Evolutionary conservation across 2,113 vertebrate genomes (phyloP).

Genomic region (Tetraodon nigroviridis): DNA sequence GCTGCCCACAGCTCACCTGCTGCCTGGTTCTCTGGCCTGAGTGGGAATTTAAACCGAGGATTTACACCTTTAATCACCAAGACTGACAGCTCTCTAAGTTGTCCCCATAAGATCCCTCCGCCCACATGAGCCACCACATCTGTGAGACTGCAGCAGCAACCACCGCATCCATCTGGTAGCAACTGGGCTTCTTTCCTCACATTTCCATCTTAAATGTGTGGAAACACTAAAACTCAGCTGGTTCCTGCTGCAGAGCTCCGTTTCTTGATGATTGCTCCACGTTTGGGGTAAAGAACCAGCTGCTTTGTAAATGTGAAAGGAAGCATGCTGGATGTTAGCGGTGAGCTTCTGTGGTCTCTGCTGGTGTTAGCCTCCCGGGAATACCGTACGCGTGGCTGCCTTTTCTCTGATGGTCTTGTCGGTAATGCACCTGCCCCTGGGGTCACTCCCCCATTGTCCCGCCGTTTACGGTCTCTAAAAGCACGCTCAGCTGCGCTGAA

Average conservation of each 20-base stretch:
- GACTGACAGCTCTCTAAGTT: constrained; percentile 17
- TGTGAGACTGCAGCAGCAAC: constrained; percentile 24
- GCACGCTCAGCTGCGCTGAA: constrained; percentile 42
- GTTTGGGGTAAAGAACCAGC: too few species aligned
- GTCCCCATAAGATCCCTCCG: neutral
- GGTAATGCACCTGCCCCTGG: constrained; percentile 21
- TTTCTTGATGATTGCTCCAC: too few species aligned
- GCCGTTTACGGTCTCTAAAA: constrained; percentile 39
- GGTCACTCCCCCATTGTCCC: constrained; percentile 13
- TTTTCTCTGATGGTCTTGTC: constrained; percentile 8
- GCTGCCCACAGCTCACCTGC: constrained; percentile 50
- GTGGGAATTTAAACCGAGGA: constrained; percentile 35
- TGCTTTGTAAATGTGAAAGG: too few species aligned
- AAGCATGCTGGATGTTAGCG: too few species aligned
- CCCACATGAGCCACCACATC: constrained; percentile 1
- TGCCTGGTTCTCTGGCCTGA: constrained; percentile 52
- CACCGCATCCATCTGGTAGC: constrained; percentile 4
- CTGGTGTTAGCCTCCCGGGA: constrained; percentile 9
- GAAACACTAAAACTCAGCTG: too few species aligned
- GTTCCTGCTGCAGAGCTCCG: too few species aligned
- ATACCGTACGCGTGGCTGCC: constrained; percentile 2
- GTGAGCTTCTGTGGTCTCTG: too few species aligned
- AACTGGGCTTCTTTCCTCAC: constrained; percentile 3
- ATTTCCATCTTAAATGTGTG: too few species aligned
- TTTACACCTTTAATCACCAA: constrained; percentile 28